These are phyloP conservation scores for Delia radicum DNA, from an alignment of 1,140 invertebrate species.

Conservation along the genomic window DNA sequence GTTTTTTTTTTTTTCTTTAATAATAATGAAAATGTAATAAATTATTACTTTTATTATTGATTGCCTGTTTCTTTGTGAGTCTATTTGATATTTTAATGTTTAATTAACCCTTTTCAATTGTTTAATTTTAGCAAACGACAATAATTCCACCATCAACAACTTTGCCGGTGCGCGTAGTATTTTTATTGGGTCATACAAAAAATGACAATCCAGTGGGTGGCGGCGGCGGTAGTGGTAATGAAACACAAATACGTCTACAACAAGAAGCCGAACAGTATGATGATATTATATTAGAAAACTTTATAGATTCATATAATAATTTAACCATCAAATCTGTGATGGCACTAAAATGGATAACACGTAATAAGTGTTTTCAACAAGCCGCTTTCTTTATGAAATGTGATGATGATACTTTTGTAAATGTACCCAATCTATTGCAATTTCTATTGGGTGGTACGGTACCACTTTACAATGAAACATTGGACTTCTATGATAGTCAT, in stretches of 20 bases:
- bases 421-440: conserved; percentile 64
- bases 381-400: conserved; percentile 76
- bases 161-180: conserved; percentile 40
- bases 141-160: neutral
- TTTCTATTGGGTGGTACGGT: conserved; percentile 56
- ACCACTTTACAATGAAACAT: conserved; percentile 50
- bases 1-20: no score
- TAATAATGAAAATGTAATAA: no score
- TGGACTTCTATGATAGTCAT: conserved; percentile 43
- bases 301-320: conserved; percentile 90
- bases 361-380: conserved; percentile 60
- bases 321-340: conserved; percentile 86
- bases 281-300: conserved; percentile 90
- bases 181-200: conserved; percentile 38
- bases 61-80: no score
- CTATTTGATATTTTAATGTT: neutral
- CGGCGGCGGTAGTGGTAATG: conserved; percentile 32
- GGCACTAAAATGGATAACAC: conserved; percentile 78
- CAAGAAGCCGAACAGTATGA: conserved; percentile 51
- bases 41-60: no score
- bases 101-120: neutral
- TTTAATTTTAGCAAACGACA: conserved; percentile 12
- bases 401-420: conserved; percentile 84
- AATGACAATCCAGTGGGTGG: neutral
- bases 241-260: conserved; percentile 39